phyloP scores from a whole-genome alignment of 2,888 invertebrate species.

The Branchipolynoe longqiensis region DNA sequence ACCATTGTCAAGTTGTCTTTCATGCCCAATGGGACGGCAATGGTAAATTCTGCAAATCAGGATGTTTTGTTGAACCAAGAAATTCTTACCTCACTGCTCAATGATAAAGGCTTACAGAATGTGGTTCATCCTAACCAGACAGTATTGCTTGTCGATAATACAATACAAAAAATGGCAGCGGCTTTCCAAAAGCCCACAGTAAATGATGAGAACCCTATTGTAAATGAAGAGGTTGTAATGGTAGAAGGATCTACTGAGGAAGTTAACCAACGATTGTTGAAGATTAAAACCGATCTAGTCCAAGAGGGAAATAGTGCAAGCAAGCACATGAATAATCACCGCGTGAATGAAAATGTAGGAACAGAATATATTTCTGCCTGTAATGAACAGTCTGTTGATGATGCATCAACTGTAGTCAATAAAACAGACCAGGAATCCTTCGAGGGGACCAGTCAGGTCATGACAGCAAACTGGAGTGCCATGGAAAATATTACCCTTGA shows the following conservation, averaged over 20 bases:
- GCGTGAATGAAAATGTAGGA: neutral
- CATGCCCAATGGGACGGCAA: neutral
- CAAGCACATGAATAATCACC: neutral
- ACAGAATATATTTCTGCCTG: neutral
- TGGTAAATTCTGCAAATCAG: neutral
- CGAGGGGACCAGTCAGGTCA: neutral
- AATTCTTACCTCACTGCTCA: slow-evolving; percentile 8
- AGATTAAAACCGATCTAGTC: neutral
- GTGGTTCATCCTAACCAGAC: too few relatives aligned
- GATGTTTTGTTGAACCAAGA: neutral
- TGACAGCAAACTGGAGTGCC: neutral
- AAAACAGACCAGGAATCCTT: neutral
- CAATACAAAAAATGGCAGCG: neutral
- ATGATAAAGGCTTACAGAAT: slow-evolving; percentile 4
- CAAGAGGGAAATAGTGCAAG: neutral
- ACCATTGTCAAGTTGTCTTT: slow-evolving; percentile 19
- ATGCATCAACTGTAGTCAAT: neutral
- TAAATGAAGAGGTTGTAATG: neutral
- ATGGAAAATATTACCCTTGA: slow-evolving; percentile 7
- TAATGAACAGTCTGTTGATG: neutral
- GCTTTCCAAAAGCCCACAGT: neutral
- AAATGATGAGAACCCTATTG: neutral
- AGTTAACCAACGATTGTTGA: neutral
- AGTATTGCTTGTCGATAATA: neutral
- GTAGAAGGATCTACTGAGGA: slow-evolving; percentile 12